These are phyloP conservation scores for Amniataba percoides DNA, from an alignment of 2,797 vertebrate species.

Conservation along the genomic window DNA sequence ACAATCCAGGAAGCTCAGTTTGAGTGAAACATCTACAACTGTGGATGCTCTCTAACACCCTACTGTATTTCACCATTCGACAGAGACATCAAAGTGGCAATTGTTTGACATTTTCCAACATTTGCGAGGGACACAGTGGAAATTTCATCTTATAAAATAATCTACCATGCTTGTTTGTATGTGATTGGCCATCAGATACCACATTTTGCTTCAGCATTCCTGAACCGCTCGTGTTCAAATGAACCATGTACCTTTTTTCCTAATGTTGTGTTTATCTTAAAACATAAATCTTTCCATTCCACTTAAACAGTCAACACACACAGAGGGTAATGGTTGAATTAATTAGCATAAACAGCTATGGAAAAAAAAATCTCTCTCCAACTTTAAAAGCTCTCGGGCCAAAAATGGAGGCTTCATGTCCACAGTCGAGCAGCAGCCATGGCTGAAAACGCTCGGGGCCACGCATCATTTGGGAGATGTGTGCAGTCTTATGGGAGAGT, in stretches of 20 bases:
- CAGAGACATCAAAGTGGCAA: neutral
- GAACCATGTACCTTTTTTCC: neutral
- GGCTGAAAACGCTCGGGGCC: slow-evolving; percentile 30
- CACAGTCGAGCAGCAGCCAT: slow-evolving; percentile 8
- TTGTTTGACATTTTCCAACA: neutral
- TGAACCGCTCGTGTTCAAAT: neutral
- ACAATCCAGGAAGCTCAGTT: too few species aligned
- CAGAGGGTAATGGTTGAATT: slow-evolving; percentile 22
- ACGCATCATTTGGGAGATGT: slow-evolving; percentile 43
- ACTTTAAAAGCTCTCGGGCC: slow-evolving; percentile 39
- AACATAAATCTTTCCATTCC: neutral
- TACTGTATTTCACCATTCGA: neutral
- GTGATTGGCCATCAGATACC: neutral
- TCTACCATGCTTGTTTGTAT: neutral
- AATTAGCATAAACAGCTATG: slow-evolving; percentile 32
- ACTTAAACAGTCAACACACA: slow-evolving; percentile 1
- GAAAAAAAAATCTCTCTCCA: slow-evolving; percentile 34
- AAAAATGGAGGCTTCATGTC: slow-evolving; percentile 29
- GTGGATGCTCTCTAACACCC: neutral
- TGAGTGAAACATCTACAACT: neutral
- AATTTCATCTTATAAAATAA: neutral
- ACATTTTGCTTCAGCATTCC: neutral
- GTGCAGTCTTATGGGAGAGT: slow-evolving; percentile 22
- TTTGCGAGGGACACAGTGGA: neutral
- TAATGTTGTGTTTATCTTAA: slow-evolving; percentile 20